These are phyloP conservation scores for Andinoacara biseriatus DNA, from an alignment of 2,113 vertebrate genomes.

Conservation along the genomic window DNA sequence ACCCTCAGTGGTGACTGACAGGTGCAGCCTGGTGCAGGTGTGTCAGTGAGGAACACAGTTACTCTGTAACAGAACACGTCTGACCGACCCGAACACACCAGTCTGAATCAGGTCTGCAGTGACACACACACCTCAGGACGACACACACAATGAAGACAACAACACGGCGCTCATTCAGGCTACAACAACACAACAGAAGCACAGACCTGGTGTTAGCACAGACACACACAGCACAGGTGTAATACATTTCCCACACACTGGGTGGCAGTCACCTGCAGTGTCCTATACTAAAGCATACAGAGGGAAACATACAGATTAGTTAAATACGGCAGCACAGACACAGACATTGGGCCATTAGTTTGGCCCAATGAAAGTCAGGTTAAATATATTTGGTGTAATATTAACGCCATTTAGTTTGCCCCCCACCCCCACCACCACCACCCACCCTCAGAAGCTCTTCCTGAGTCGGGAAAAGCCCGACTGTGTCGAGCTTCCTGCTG, in stretches of 20 bases:
- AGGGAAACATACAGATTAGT: background rate
- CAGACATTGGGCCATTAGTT: too few relatives aligned
- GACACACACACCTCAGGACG: background rate
- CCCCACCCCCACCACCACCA: too few relatives aligned
- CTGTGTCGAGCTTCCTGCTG: too few relatives aligned
- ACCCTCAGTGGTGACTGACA: background rate
- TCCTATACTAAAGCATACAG: background rate
- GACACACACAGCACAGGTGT: background rate
- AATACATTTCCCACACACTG: background rate
- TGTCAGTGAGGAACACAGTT: background rate
- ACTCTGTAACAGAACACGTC: too few relatives aligned
- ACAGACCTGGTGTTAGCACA: background rate
- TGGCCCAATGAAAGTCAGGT: too few relatives aligned
- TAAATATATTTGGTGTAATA: too few relatives aligned
- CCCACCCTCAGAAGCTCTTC: too few relatives aligned
- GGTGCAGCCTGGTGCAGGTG: background rate
- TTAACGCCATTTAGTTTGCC: too few relatives aligned
- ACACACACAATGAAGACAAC: background rate
- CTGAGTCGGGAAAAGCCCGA: too few relatives aligned
- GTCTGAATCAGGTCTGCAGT: background rate
- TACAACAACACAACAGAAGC: background rate
- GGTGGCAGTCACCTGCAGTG: background rate
- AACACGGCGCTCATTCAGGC: fast-evolving
- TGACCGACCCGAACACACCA: background rate
- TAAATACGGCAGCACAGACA: too few relatives aligned